Evolutionary conservation across 2,888 invertebrate genomes (phyloP).

Genomic region (Eurois occulta): DNA sequence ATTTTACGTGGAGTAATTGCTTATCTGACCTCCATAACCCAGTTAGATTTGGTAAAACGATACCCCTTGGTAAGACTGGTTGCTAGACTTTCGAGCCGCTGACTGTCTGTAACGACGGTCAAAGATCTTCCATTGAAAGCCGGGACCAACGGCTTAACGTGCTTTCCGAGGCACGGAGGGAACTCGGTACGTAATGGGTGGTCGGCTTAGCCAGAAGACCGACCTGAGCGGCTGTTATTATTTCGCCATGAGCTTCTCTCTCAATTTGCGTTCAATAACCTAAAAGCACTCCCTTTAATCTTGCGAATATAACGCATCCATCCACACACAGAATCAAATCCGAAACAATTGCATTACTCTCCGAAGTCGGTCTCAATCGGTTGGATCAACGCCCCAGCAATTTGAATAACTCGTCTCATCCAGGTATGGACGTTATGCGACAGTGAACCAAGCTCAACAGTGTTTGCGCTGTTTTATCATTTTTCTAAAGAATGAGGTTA

Average conservation of each 20-base stretch:
- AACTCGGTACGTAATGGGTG: background rate
- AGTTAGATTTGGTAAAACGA: background rate
- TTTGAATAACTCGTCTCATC: constrained; percentile 46
- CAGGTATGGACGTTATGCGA: constrained; percentile 19
- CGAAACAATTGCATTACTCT: constrained; percentile 39
- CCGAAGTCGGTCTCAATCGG: constrained; percentile 14
- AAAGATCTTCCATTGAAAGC: background rate
- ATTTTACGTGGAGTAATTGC: background rate
- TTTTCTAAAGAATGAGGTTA: background rate
- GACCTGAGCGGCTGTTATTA: background rate
- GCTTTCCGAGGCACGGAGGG: background rate
- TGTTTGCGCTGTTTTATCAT: constrained; percentile 18
- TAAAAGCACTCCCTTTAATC: background rate
- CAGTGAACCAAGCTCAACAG: constrained; percentile 3
- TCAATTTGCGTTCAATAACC: background rate
- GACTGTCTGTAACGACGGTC: background rate
- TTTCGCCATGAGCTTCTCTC: background rate
- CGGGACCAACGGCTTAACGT: background rate
- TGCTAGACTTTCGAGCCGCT: background rate
- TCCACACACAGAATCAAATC: constrained; percentile 15
- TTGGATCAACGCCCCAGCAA: constrained; percentile 37
- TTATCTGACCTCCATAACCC: background rate
- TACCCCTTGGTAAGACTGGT: background rate
- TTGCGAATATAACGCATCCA: constrained; percentile 7
- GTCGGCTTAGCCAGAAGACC: background rate